phyloP scores from a whole-genome alignment of 2,888 invertebrate species.

The Stenchaetothrips biformis region DNA sequence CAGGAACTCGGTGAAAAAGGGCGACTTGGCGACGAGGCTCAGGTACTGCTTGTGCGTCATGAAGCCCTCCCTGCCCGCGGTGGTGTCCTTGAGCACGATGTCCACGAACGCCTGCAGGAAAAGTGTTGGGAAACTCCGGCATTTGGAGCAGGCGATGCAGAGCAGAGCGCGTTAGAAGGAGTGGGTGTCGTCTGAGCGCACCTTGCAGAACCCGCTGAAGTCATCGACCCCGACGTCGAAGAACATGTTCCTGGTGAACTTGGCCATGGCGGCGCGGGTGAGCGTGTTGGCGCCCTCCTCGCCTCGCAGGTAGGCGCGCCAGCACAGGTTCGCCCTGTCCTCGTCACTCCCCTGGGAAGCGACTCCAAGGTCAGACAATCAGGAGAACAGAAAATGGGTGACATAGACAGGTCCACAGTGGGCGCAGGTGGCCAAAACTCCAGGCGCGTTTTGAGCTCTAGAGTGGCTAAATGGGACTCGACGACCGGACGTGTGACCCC shows the following conservation, averaged over 20 bases:
- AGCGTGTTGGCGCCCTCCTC: not conserved
- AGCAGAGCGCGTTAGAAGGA: not conserved
- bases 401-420: not conserved
- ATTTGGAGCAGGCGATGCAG: too few relatives aligned
- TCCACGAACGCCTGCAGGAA: not conserved
- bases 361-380: not conserved
- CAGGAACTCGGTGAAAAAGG: not conserved
- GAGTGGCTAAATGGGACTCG: too few relatives aligned
- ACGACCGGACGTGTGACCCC: too few relatives aligned
- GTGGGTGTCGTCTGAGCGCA: too few relatives aligned
- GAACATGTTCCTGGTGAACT: not conserved
- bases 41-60: not conserved
- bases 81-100: not conserved
- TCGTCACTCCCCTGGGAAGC: not conserved
- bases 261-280: not conserved
- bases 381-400: too few relatives aligned
- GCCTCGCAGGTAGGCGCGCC: not conserved
- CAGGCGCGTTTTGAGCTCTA: not conserved
- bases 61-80: not conserved
- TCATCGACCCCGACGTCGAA: not conserved
- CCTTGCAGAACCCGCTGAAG: slow-evolving; percentile 10
- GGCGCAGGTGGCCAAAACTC: not conserved
- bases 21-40: not conserved
- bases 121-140: not conserved
- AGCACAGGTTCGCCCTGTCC: not conserved